These are phyloP conservation scores for Dermolepida albohirtum DNA, from an alignment of 2,888 invertebrate genomes.

Conservation along the genomic window DNA sequence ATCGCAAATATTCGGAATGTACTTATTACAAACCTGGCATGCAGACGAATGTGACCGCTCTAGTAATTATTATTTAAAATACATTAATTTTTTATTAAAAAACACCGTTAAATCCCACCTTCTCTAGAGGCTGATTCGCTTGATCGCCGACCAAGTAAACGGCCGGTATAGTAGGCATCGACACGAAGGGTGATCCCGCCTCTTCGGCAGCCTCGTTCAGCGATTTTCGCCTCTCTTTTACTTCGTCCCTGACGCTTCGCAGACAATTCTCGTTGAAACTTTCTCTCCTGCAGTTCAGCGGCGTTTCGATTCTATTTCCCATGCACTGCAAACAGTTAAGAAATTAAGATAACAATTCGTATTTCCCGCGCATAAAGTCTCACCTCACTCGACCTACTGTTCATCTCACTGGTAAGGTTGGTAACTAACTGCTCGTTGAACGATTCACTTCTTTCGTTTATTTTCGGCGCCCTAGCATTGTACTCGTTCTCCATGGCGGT, in stretches of 20 bases:
- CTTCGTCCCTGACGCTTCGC: constrained; percentile 55
- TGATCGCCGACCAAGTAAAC: constrained; percentile 67
- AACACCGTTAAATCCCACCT: constrained; percentile 62
- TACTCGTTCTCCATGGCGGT: neutral
- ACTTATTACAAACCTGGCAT: too few species aligned
- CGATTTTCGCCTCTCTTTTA: constrained; percentile 56
- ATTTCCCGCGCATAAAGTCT: neutral
- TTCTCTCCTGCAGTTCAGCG: constrained; percentile 59
- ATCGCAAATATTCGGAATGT: too few species aligned
- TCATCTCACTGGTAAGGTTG: constrained; percentile 50
- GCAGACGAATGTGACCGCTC: too few species aligned
- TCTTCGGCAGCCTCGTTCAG: constrained; percentile 59
- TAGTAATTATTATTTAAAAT: too few species aligned
- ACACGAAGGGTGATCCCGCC: constrained; percentile 66
- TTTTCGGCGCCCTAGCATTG: constrained; percentile 52
- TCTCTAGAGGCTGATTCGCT: constrained; percentile 71
- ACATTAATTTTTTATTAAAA: too few species aligned
- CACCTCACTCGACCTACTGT: constrained; percentile 51
- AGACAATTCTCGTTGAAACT: constrained; percentile 64
- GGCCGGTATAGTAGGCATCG: constrained; percentile 69
- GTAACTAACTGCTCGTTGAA: constrained; percentile 61
- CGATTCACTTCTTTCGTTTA: constrained; percentile 62
- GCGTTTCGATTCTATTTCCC: constrained; percentile 48
- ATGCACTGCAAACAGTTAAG: constrained; percentile 15
- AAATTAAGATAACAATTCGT: neutral